A percentile compares a stretch with the other conserved stretches of the same genome.
Conservation (phyloP, 2,888 invertebrate genomes). For the Drosophila ochracea region DNA sequence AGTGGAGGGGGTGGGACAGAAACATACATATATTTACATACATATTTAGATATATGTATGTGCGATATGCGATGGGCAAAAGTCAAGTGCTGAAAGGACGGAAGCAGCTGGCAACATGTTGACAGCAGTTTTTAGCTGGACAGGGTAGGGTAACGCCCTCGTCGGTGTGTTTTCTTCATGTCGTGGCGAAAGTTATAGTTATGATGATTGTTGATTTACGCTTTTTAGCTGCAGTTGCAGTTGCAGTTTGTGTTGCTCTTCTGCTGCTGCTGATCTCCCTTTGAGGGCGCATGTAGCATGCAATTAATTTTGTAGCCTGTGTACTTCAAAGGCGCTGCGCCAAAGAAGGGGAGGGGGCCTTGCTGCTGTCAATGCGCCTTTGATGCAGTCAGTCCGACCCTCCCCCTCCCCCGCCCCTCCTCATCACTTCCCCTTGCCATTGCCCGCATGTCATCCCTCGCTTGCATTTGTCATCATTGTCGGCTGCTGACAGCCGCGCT, state of each 20-base stretch:
- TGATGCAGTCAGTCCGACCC: constrained; percentile 54
- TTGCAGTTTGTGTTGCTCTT: constrained; percentile 23
- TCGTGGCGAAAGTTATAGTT: constrained; percentile 63
- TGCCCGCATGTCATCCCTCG: constrained; percentile 10
- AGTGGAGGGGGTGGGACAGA: constrained; percentile 2
- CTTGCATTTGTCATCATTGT: constrained; percentile 38
- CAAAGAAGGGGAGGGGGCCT: background rate
- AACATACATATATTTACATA: constrained; percentile 15
- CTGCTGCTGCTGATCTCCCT: constrained; percentile 33
- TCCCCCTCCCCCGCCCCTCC: background rate
- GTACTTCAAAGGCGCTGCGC: constrained; percentile 68
- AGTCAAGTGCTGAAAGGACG: constrained; percentile 69
- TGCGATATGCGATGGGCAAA: constrained; percentile 53
- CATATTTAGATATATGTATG: constrained; percentile 27
- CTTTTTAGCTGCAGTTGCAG: constrained; percentile 52
- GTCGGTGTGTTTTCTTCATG: constrained; percentile 24
- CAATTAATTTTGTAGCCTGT: constrained; percentile 72
- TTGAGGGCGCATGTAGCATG: constrained; percentile 68
- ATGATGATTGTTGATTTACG: constrained; percentile 81
- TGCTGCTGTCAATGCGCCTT: constrained; percentile 65
- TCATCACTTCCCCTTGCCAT: constrained; percentile 1
- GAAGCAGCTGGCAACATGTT: constrained; percentile 64
- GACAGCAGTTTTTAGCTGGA: constrained; percentile 40
- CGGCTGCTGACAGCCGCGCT: constrained; percentile 62
- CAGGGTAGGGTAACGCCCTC: constrained; percentile 7